These are phyloP conservation scores for Oreochromis spilurus DNA, from an alignment of 2,113 vertebrate genomes.

Conservation along the genomic window DNA sequence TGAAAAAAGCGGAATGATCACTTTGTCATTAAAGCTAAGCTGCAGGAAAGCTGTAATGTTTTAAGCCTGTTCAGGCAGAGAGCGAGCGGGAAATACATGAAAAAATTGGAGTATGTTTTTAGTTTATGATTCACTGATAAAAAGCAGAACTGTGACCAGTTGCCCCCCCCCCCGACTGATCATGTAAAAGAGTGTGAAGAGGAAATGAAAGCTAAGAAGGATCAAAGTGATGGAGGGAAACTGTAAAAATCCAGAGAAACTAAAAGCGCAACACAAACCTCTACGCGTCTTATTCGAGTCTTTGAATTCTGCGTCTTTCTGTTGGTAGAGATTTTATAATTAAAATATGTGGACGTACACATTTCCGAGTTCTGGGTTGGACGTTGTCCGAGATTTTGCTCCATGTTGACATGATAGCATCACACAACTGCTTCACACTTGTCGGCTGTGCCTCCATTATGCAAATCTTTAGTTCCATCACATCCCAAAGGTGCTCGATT, in stretches of 20 bases:
- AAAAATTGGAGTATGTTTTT: neutral
- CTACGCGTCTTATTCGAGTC: neutral
- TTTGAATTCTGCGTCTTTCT: neutral
- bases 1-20: neutral
- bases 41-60: neutral
- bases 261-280: neutral
- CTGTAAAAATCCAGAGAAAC: neutral
- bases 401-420: neutral
- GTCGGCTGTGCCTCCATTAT: neutral
- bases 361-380: neutral
- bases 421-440: neutral
- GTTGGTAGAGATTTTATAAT: accelerated
- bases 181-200: neutral
- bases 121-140: neutral
- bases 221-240: neutral
- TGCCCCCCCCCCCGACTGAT: neutral
- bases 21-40: neutral
- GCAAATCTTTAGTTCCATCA: neutral
- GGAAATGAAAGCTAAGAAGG: neutral
- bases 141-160: neutral
- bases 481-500: neutral
- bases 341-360: neutral
- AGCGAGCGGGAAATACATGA: neutral
- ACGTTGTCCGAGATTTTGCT: accelerated
- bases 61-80: neutral